Conservation (phyloP, 2,797 vertebrate genomes). For the Spondyliosoma cantharus region DNA sequence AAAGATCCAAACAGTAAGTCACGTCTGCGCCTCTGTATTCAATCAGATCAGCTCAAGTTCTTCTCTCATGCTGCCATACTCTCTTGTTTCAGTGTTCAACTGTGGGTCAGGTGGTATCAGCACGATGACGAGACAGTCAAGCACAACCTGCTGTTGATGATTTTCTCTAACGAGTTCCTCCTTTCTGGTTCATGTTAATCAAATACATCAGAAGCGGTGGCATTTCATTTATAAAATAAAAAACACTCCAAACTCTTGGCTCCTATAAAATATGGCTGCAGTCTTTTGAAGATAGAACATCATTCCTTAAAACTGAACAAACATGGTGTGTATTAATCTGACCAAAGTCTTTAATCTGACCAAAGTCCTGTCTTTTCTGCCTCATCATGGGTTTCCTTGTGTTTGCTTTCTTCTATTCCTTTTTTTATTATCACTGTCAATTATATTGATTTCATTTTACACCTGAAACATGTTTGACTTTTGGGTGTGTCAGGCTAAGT, state of each 20-base stretch:
- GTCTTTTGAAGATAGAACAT: background rate
- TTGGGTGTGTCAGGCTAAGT: background rate
- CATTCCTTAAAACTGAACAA: slow-evolving; percentile 8
- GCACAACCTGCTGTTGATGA: background rate
- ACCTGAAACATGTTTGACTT: background rate
- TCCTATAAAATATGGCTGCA: background rate
- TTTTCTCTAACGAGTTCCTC: background rate
- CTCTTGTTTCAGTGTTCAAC: background rate
- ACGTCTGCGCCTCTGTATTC: background rate
- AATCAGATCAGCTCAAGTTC: background rate
- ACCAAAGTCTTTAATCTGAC: slow-evolving; percentile 49
- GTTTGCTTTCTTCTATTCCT: slow-evolving; percentile 5
- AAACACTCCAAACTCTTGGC: background rate
- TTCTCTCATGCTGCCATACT: background rate
- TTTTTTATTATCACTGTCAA: background rate
- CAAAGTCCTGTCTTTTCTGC: slow-evolving; percentile 44
- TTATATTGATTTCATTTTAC: slow-evolving; percentile 23
- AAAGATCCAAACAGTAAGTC: background rate
- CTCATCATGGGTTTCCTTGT: background rate
- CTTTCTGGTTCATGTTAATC: background rate
- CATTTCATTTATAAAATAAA: background rate
- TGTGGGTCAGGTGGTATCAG: background rate
- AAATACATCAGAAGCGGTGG: background rate
- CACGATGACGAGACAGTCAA: background rate
- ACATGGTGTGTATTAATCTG: slow-evolving; percentile 14